phyloP scores from a whole-genome alignment of 1,140 invertebrate species.

The Drosophila sproati region DNA sequence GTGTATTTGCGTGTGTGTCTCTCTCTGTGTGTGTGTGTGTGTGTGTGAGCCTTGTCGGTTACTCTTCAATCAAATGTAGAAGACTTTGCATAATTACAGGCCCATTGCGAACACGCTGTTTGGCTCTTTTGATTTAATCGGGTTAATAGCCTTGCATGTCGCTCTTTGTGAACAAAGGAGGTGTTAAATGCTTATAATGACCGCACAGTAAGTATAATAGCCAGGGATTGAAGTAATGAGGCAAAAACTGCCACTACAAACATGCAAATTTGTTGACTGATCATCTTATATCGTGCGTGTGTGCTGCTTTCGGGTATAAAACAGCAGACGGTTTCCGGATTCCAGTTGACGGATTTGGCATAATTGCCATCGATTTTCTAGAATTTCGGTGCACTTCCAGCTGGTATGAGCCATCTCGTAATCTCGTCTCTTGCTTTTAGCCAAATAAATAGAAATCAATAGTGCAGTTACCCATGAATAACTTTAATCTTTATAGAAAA shows the following conservation, averaged over 20 bases:
- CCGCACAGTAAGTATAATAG: conserved; percentile 73
- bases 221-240: conserved; percentile 50
- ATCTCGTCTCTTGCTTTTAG: neutral
- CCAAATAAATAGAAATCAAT: neutral
- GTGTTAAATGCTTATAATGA: conserved; percentile 78
- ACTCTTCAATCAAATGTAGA: conserved; percentile 75
- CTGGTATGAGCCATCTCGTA: too few species aligned
- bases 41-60: neutral
- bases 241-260: conserved; percentile 47
- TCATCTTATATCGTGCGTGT: conserved; percentile 34
- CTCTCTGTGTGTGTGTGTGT: conserved; percentile 5
- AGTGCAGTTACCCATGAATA: conserved; percentile 6
- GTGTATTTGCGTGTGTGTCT: conserved; percentile 32
- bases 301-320: conserved; percentile 26
- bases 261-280: conserved; percentile 64
- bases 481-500: conserved; percentile 34
- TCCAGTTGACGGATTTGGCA: conserved; percentile 29
- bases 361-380: conserved; percentile 24
- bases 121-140: conserved; percentile 75
- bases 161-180: conserved; percentile 48
- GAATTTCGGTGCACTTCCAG: neutral
- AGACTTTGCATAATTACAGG: conserved; percentile 77
- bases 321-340: conserved; percentile 51
- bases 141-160: conserved; percentile 78
- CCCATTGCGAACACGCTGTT: conserved; percentile 35